Evolutionary conservation across 2,113 vertebrate genomes (phyloP), one percentile per base, ranked within the genome.

Genomic region (Carassius gibelio): DNA sequence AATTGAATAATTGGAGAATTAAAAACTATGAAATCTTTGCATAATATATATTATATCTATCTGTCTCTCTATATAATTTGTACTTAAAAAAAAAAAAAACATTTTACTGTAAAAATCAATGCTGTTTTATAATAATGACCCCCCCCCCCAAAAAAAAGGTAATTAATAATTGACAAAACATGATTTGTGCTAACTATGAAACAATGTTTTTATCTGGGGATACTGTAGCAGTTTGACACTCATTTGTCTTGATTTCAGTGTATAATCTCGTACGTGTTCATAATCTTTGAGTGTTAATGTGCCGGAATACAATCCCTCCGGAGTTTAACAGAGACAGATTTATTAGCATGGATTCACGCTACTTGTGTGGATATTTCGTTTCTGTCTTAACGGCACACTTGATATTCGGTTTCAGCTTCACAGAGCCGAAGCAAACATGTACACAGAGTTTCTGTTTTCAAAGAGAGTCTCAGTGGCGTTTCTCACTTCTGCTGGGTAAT

Each of bases 371-470:
- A 86, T 88, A 86, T 86, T 86, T 36, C 4, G 50, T 88, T 88
- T 86, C 84, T 57, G 21, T 75, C 76, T 86, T 88, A 78, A 88
- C 36, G 55, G 42, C 68, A 55, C 87, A 78, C 84, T 69, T 88
- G 76, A 81, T 86, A 76, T 86, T 77, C 48, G 36, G 85, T 88
- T 88, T 84, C 82, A 82, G 8, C 61, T 76, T 88, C 80, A 71
- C 76, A 38, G 82, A 86, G 85, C 77, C 69, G 81, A 86, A 81
- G 81, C 81, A 50, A 81, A 84, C 83, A 83, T 83, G 81, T 82
- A 66, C 64, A 75, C 38, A 14, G 26, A 81, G 87, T 88, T 86
- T 88, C 86, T 81, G 81, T 77, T 88, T 88, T 88, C 87, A 86
- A 88, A 88, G 87, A 84, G 81, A 19, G 34, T 17, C 66, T 4